Evolutionary conservation across 2,113 vertebrate species (phyloP), one percentile per base, ranked within the genome.

Genomic region (Sinocyclocheilus grahami): DNA sequence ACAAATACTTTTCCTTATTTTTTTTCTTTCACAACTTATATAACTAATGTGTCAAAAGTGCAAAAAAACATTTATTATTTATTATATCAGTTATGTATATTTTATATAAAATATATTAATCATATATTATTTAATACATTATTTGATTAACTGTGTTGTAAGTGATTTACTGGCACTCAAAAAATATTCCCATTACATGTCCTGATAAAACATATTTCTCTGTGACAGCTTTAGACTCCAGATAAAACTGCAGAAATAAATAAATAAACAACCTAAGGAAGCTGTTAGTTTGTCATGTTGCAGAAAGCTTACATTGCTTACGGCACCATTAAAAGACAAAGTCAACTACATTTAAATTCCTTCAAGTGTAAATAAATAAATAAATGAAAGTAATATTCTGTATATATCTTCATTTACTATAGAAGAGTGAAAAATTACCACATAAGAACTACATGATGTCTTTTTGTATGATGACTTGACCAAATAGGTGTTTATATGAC

Each of bases 381-480:
- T 55, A 20, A 55, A 20, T 20, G 5, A 18, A 69, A 39, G 18
- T 20, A 37, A 12, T 39, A 5, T 22, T 22, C 4, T 20, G 8
- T 71, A 39, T 39, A 22, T 20, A 62, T n/a, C 58, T 9, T 37
- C 1, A 20, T 4, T 20, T 71, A 8, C 18, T 39, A 5, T 22
- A 39, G 37, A 71, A 63, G 20, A 80, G 2, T 62, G 55, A 24
- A 22, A 80, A 62, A 42, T 30, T 5, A n/a, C 42, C 37, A 12
- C 46, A 33, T 2, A 18, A 75, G 16, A 80, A 60, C 48, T 62
- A 24, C 18, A 37, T 51, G 46, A 78, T 62, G 42, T 78, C 24
- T 77, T 88, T 85, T 60, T 67, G 14, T 37, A 53, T 78, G 7
- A n/a, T 42, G 58, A 74, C 48, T 76, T 69, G 63, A 83, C 37